Percentiles rank a stretch among this genome's conserved stretches.
Evolutionary conservation across 2,113 vertebrate genomes (phyloP).

Genomic region (Callipepla squamata): DNA sequence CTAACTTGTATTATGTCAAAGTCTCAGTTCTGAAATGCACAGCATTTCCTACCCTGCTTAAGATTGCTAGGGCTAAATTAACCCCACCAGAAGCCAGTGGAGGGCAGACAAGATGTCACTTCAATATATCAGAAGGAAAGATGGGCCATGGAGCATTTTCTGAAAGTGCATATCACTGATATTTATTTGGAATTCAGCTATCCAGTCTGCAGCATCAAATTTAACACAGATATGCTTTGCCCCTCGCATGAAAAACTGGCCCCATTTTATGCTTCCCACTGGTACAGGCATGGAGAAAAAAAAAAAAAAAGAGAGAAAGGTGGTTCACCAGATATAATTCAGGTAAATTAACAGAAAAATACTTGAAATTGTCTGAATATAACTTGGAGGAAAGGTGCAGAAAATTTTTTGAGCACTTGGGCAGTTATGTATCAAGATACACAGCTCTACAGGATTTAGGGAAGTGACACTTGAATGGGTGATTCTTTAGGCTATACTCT

Average conservation of each 20-base stretch:
- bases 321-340: neutral
- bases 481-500: neutral
- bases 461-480: neutral
- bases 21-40: constrained; percentile 29
- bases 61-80: constrained; percentile 4
- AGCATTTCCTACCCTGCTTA: constrained; percentile 17
- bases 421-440: neutral
- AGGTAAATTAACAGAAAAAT: neutral
- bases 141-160: neutral
- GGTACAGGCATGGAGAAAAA: neutral
- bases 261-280: neutral
- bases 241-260: neutral
- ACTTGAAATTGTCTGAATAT: neutral
- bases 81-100: neutral
- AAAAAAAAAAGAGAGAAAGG: neutral
- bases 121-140: constrained; percentile 13
- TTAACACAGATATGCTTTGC: neutral
- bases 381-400: neutral
- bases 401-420: neutral
- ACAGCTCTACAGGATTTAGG: neutral
- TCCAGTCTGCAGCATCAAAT: neutral
- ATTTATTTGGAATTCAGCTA: neutral
- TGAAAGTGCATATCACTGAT: neutral
- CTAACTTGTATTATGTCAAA: constrained; percentile 28
- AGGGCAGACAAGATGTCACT: constrained; percentile 18